Evolutionary conservation across 2,888 invertebrate species (phyloP).

Genomic region (Eucriotettix oculatus): DNA sequence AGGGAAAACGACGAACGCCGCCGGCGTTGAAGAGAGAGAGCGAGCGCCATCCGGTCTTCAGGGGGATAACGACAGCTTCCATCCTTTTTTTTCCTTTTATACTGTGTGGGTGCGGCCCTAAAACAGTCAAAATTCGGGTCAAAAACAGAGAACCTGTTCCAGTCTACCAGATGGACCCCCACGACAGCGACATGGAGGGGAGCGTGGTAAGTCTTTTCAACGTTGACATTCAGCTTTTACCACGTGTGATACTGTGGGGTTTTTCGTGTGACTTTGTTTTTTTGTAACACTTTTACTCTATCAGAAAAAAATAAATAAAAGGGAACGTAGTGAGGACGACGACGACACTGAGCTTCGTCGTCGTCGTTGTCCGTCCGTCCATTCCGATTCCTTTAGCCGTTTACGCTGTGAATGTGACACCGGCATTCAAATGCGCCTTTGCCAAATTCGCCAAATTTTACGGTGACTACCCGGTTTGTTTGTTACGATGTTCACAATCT

Average conservation of each 20-base stretch:
- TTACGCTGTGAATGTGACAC: no score
- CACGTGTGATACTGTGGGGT: not conserved
- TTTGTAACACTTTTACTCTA: no score
- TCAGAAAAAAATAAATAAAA: no score
- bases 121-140: slow-evolving; percentile 66
- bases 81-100: not conserved
- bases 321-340: no score
- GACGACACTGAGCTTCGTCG: no score
- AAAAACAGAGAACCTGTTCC: slow-evolving; percentile 77
- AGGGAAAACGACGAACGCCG: not conserved
- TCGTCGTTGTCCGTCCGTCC: no score
- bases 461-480: no score
- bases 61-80: not conserved
- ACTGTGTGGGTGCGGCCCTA: slow-evolving; percentile 9
- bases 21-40: not conserved
- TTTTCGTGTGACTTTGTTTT: no score
- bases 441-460: no score
- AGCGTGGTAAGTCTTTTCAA: slow-evolving; percentile 48
- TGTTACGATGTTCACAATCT: no score
- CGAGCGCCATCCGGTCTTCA: not conserved
- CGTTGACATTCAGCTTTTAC: not conserved
- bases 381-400: no score
- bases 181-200: slow-evolving; percentile 59
- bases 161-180: slow-evolving; percentile 63
- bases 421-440: no score